Conservation (phyloP, 1,140 invertebrate genomes). For the Trachelipus rathkii region DNA sequence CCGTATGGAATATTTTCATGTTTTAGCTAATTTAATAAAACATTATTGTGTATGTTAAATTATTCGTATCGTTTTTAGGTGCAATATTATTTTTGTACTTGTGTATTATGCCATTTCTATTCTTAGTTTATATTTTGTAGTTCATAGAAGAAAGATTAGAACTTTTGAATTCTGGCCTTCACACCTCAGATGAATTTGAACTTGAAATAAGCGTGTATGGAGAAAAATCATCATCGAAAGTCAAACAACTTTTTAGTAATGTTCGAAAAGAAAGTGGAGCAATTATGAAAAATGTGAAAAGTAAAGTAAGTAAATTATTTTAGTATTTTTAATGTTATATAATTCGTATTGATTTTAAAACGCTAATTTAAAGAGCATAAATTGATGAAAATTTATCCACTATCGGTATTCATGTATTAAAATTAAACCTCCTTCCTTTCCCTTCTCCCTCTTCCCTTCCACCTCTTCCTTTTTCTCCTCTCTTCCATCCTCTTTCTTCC, state of each 20-base stretch:
- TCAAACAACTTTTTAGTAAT: slow-evolving; percentile 65
- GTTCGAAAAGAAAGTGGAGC: slow-evolving; percentile 64
- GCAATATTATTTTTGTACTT: not conserved
- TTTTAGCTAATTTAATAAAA: not conserved
- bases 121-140: slow-evolving; percentile 52
- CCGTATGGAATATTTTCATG: not conserved
- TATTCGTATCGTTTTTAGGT: not conserved
- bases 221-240: slow-evolving; percentile 72
- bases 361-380: too few relatives aligned
- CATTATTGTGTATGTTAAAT: not conserved
- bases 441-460: too few relatives aligned
- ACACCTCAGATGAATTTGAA: slow-evolving; percentile 92
- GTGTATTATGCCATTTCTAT: not conserved
- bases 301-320: slow-evolving; percentile 57
- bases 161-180: slow-evolving; percentile 78
- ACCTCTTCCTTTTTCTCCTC: too few relatives aligned
- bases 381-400: too few relatives aligned
- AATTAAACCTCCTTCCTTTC: too few relatives aligned
- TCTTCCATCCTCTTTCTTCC: too few relatives aligned
- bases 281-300: slow-evolving; percentile 71
- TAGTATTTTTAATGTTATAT: not conserved
- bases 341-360: too few relatives aligned
- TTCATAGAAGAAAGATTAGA: slow-evolving; percentile 89
- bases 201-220: slow-evolving; percentile 79
- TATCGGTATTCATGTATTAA: too few relatives aligned